Conservation (phyloP, 2,797 vertebrate genomes). For the Lepilemur septentrionalis region DNA sequence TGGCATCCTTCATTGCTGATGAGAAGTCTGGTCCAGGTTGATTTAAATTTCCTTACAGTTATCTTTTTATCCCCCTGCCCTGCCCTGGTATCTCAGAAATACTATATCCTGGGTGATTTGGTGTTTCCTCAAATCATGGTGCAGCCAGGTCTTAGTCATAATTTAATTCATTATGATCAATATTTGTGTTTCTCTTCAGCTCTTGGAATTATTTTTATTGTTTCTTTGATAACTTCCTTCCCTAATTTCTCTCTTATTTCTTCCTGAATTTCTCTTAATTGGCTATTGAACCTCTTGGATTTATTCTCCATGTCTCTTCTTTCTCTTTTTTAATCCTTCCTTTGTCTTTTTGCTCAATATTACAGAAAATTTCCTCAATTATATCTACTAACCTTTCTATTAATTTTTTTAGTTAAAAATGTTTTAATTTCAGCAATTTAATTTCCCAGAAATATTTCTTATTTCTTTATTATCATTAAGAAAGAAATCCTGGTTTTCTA, state of each 20-base stretch:
- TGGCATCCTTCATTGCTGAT: neutral
- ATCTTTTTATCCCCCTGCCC: neutral
- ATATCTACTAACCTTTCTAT: neutral
- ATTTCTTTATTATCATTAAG: neutral
- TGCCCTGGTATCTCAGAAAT: neutral
- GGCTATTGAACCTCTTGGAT: neutral
- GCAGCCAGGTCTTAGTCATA: neutral
- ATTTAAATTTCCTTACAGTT: neutral
- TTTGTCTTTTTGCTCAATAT: neutral
- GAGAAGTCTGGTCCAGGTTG: neutral
- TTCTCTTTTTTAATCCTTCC: neutral
- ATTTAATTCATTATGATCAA: conserved; percentile 25
- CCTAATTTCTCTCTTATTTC: neutral
- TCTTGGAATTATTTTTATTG: neutral
- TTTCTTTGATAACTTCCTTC: neutral
- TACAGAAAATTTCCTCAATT: neutral
- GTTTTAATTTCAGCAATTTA: neutral
- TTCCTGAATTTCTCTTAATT: neutral
- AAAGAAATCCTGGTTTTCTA: neutral
- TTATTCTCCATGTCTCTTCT: neutral
- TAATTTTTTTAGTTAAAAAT: neutral
- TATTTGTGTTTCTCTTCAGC: neutral
- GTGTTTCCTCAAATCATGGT: neutral
- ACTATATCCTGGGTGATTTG: neutral
- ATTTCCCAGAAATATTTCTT: neutral